phyloP scores from a whole-genome alignment of 2,113 vertebrate species.

The Otus sunia region DNA sequence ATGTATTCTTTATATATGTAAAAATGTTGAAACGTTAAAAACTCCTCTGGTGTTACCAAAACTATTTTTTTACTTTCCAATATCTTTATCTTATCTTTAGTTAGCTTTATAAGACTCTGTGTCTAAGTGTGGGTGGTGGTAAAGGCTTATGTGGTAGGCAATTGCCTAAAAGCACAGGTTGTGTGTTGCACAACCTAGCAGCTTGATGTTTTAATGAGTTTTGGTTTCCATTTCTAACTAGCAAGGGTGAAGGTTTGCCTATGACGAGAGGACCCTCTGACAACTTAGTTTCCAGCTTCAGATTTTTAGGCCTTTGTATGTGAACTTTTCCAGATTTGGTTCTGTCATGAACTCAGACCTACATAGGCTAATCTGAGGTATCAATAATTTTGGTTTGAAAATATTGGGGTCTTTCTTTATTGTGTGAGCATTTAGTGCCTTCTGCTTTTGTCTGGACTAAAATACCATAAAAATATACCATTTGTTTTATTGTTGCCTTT shows the following conservation, averaged over 20 bases:
- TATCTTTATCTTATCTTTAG: background rate
- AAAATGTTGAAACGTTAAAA: background rate
- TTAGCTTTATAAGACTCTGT: background rate
- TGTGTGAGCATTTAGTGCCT: background rate
- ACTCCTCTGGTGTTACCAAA: background rate
- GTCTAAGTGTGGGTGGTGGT: background rate
- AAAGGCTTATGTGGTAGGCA: background rate
- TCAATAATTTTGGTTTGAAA: background rate
- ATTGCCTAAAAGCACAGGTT: background rate
- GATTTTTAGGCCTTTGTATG: background rate
- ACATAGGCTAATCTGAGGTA: background rate
- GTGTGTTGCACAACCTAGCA: background rate
- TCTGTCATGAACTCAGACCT: background rate
- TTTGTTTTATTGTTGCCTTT: constrained; percentile 14
- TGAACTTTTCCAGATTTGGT: background rate
- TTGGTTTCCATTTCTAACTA: background rate
- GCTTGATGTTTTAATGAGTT: background rate
- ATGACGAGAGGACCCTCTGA: background rate
- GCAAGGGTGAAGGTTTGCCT: background rate
- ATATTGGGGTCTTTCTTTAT: background rate
- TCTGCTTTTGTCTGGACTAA: background rate
- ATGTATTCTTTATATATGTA: background rate
- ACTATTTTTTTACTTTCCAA: background rate
- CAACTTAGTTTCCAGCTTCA: background rate
- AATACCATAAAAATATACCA: background rate